A percentile compares a stretch with the other conserved stretches of the same genome.
Conservation (phyloP, 2,888 invertebrate genomes). For the Ashinkailepas kermadecensis region DNA sequence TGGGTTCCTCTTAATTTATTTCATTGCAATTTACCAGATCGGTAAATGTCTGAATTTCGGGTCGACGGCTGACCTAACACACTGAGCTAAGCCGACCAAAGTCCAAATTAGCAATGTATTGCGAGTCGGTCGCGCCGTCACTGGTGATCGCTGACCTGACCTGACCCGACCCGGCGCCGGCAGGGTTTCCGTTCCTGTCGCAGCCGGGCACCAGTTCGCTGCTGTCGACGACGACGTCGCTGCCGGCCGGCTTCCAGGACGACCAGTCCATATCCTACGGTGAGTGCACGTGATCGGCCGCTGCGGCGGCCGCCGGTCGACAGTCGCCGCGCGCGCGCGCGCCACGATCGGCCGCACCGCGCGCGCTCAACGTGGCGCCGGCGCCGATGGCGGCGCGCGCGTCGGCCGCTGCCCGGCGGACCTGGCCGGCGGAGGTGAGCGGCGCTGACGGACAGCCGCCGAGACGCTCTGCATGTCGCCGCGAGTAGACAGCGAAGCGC, state of each 20-base stretch:
- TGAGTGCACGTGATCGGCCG: not conserved
- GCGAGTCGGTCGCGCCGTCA: not conserved
- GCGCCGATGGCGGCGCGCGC: not conserved
- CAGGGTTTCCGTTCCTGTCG: slow-evolving; percentile 19
- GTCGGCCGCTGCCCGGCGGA: not conserved
- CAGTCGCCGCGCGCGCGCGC: not conserved
- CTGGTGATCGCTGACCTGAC: not conserved
- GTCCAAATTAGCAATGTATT: no score
- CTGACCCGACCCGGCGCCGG: not conserved
- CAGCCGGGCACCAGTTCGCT: slow-evolving; percentile 16
- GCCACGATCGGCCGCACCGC: not conserved
- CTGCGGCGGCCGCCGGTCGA: not conserved
- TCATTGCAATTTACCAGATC: no score
- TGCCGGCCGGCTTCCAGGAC: not conserved
- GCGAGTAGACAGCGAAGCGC: no score
- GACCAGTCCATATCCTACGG: not conserved
- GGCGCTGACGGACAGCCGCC: no score
- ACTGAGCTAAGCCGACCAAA: no score
- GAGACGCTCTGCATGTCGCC: no score
- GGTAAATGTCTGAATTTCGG: no score
- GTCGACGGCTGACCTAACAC: no score
- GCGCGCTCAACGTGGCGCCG: not conserved
- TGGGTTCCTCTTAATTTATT: no score
- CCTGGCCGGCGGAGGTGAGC: no score
- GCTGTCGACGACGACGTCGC: not conserved